These are phyloP conservation scores for Marmota monax DNA, from an alignment of 2,113 vertebrate genomes.

Conservation along the genomic window DNA sequence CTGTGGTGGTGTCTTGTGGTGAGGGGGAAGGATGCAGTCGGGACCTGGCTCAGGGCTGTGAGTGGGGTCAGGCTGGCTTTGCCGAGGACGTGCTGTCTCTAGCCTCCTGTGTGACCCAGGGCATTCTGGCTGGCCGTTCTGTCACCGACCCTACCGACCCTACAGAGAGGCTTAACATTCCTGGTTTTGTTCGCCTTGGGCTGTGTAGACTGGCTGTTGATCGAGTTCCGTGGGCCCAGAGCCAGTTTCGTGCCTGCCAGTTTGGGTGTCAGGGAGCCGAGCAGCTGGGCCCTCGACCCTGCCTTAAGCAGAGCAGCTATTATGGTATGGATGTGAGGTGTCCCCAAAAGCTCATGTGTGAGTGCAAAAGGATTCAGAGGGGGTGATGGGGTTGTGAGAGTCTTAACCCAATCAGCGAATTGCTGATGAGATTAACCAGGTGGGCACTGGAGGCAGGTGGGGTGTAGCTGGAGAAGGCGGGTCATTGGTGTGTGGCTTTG, in stretches of 20 bases:
- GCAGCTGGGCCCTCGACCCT: background rate
- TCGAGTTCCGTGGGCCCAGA: background rate
- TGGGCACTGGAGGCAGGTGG: no score
- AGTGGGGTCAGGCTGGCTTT: background rate
- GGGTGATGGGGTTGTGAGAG: no score
- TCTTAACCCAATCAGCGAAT: no score
- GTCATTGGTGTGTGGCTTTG: no score
- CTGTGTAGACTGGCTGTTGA: background rate
- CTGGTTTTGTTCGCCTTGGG: no score
- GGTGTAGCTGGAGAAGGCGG: no score
- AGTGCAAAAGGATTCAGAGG: no score
- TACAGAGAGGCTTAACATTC: background rate
- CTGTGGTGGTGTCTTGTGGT: background rate
- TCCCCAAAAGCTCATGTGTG: no score
- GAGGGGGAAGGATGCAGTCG: background rate
- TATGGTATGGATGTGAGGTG: no score
- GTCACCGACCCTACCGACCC: background rate
- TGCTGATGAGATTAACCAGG: no score
- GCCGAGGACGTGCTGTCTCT: background rate
- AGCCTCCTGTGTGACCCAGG: background rate
- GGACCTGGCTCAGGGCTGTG: background rate
- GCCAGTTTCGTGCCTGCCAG: background rate
- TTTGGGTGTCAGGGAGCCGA: constrained; percentile 39
- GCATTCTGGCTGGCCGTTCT: background rate
- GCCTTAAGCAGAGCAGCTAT: background rate